These are phyloP conservation scores for Dolichopus griseipennis DNA, from an alignment of 2,888 invertebrate genomes.

Conservation along the genomic window DNA sequence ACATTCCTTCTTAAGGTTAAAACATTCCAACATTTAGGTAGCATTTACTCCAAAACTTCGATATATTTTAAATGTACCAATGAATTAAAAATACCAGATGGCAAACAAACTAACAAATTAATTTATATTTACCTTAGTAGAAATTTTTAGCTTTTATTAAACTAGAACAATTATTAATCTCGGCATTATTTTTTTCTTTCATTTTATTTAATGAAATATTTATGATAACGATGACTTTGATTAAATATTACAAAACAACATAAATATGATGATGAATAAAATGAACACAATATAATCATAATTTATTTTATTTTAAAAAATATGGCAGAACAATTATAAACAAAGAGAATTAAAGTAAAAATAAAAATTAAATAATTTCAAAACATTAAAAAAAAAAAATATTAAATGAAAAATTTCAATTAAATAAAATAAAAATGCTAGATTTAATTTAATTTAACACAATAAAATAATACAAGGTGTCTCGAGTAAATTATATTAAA, in stretches of 20 bases:
- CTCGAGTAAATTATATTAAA: neutral
- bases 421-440: neutral
- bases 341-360: neutral
- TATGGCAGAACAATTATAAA: neutral
- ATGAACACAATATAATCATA: neutral
- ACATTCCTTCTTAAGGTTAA: no score
- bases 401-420: neutral
- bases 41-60: no score
- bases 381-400: neutral
- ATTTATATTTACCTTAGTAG: no score
- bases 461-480: neutral
- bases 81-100: no score
- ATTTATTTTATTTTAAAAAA: neutral
- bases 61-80: no score
- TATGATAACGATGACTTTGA: neutral
- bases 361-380: neutral
- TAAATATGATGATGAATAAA: neutral
- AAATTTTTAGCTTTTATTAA: no score
- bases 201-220: neutral
- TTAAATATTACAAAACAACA: neutral
- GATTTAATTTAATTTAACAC: neutral
- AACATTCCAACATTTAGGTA: no score
- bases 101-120: no score
- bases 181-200: no score
- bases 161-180: no score